These are phyloP conservation scores for Hyalella azteca DNA, from an alignment of 2,888 invertebrate genomes.

Conservation along the genomic window DNA sequence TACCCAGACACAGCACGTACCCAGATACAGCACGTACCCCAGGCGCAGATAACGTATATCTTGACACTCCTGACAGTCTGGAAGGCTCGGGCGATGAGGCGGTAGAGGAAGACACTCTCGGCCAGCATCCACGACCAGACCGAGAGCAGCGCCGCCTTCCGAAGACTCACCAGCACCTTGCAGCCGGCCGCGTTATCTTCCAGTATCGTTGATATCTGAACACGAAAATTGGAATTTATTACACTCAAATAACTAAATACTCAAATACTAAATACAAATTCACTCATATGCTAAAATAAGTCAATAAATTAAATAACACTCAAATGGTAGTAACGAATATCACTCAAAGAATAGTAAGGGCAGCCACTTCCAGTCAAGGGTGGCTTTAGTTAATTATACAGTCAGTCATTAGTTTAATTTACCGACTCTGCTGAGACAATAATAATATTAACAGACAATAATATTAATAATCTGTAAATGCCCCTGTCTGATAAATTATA, in stretches of 20 bases:
- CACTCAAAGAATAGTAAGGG: too few relatives aligned
- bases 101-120: constrained; percentile 72
- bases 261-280: too few relatives aligned
- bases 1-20: not conserved
- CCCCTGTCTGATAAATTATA: too few relatives aligned
- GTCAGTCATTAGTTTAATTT: too few relatives aligned
- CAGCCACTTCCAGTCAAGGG: too few relatives aligned
- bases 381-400: too few relatives aligned
- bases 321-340: too few relatives aligned
- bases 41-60: constrained; percentile 61
- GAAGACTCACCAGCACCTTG: constrained; percentile 68
- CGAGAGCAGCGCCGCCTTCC: constrained; percentile 68
- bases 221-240: too few relatives aligned
- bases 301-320: not conserved
- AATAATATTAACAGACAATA: too few relatives aligned
- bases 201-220: constrained; percentile 62
- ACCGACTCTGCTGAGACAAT: too few relatives aligned
- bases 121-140: constrained; percentile 75
- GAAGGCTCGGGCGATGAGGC: constrained; percentile 73
- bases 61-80: constrained; percentile 67
- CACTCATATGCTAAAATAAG: not conserved
- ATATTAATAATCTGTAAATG: too few relatives aligned
- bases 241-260: too few relatives aligned
- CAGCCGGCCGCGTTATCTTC: constrained; percentile 67
- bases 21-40: constrained; percentile 60